phyloP scores from a whole-genome alignment of 2,113 vertebrate genomes.

The Jacana jacana region DNA sequence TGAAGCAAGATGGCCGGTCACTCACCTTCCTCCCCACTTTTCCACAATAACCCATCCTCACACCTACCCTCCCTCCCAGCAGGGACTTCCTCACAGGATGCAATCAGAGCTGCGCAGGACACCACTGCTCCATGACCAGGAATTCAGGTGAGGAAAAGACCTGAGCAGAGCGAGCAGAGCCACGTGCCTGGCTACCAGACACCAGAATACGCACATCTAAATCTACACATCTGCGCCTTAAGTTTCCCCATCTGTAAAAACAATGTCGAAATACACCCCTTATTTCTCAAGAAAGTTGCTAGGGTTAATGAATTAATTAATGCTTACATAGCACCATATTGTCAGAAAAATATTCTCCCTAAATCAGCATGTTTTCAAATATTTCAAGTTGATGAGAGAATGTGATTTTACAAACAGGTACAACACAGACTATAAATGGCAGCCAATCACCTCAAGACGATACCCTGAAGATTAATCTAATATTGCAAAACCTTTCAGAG shows the following conservation, averaged over 20 bases:
- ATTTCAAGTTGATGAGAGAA: not conserved
- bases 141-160: not conserved
- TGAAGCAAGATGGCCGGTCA: not conserved
- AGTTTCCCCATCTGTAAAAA: not conserved
- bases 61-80: not conserved
- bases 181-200: not conserved
- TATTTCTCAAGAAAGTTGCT: not conserved
- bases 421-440: not conserved
- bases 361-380: not conserved
- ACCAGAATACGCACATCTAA: not conserved
- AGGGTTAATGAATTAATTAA: not conserved
- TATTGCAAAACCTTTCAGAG: not conserved
- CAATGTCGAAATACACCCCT: not conserved
- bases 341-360: not conserved
- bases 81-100: not conserved
- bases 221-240: not conserved
- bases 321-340: not conserved
- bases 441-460: not conserved
- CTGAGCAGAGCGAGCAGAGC: not conserved
- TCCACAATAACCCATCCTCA: not conserved
- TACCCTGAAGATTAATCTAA: not conserved
- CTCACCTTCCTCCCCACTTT: not conserved
- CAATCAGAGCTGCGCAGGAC: not conserved
- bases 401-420: not conserved
- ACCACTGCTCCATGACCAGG: not conserved